A percentile compares a stretch with the other conserved stretches of the same genome.
Conservation (phyloP, 1,140 invertebrate species). For the Metaphire vulgaris region DNA sequence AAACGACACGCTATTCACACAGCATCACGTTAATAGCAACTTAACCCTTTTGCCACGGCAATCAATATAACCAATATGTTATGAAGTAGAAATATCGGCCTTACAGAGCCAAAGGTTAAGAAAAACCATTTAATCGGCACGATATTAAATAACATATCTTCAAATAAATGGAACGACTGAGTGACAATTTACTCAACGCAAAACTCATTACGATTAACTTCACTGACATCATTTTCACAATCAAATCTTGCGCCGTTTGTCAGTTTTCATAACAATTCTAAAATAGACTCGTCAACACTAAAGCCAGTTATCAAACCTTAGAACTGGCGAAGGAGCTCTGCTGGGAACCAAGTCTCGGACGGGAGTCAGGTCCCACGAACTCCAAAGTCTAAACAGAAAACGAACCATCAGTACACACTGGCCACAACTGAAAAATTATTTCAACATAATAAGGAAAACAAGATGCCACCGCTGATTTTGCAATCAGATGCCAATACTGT, state of each 20-base stretch:
- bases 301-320: neutral
- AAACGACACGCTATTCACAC: neutral
- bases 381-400: neutral
- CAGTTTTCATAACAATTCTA: neutral
- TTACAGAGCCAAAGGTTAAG: slow-evolving; percentile 3
- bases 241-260: neutral
- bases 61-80: too few species aligned
- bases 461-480: too few species aligned
- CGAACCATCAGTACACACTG: neutral
- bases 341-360: neutral
- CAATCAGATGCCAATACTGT: too few species aligned
- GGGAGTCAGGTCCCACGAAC: neutral
- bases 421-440: too few species aligned
- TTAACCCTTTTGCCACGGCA: too few species aligned
- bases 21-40: neutral
- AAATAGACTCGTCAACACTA: neutral
- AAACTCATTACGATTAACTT: neutral
- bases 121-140: neutral
- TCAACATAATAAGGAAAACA: too few species aligned
- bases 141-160: neutral
- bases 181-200: neutral
- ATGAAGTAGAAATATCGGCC: too few species aligned
- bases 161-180: neutral
- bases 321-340: neutral
- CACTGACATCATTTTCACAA: neutral